Evolutionary conservation across 2,888 invertebrate species (phyloP).

Genomic region (Leucania comma): DNA sequence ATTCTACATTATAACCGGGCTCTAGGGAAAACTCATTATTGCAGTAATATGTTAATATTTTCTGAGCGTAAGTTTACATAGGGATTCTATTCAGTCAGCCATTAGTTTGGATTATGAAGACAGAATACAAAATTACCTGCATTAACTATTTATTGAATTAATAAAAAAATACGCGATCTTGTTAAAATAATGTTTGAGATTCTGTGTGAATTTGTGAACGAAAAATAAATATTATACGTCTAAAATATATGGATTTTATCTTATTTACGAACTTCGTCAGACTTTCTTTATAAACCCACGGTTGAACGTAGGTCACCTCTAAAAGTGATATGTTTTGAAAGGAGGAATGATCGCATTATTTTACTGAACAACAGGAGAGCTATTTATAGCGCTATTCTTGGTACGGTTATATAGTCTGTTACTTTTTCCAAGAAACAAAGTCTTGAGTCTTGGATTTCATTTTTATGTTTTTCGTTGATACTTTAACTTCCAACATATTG

Average conservation of each 20-base stretch:
- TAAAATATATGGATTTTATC: neutral
- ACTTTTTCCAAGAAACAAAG: neutral
- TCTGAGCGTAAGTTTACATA: slow-evolving; percentile 48
- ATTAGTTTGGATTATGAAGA: slow-evolving; percentile 47
- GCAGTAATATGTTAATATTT: slow-evolving; percentile 58
- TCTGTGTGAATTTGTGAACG: slow-evolving; percentile 1
- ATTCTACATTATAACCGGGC: slow-evolving; percentile 51
- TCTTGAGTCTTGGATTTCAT: neutral
- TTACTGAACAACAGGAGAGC: neutral
- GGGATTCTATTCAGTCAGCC: slow-evolving; percentile 47
- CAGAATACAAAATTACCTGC: slow-evolving; percentile 45
- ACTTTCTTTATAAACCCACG: neutral
- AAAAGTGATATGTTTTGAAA: neutral
- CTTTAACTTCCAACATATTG: neutral
- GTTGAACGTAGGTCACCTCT: slow-evolving; percentile 1
- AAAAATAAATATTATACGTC: slow-evolving; percentile 30
- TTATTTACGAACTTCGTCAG: neutral
- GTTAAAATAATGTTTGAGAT: slow-evolving; percentile 22
- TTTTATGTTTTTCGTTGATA: neutral
- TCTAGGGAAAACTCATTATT: slow-evolving; percentile 42
- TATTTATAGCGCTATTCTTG: neutral
- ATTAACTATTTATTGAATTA: slow-evolving; percentile 45
- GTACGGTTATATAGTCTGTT: no score
- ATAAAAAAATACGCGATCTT: slow-evolving; percentile 21
- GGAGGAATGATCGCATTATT: neutral